Conservation (phyloP, 30 jellyfish, hydroid and myxozoan genomes). For the Phacellophora camtschatica region DNA sequence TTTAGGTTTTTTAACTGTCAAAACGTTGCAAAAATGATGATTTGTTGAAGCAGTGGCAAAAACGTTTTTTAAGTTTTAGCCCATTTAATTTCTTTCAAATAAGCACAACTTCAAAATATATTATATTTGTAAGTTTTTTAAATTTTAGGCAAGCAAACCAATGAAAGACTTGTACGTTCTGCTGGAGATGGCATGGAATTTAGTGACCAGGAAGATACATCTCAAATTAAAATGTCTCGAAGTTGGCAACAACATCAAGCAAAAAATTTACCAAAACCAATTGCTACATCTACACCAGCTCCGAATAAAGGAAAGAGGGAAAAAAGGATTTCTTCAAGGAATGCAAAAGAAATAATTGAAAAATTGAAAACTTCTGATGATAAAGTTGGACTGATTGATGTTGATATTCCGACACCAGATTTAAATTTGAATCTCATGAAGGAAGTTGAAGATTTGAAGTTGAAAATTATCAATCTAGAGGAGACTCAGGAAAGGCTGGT, state of each 20-base stretch:
- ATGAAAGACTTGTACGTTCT: constrained; percentile 17
- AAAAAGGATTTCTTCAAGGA: background rate
- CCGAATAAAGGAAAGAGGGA: background rate
- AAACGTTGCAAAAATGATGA: no score
- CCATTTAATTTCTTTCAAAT: no score
- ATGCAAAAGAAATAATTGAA: background rate
- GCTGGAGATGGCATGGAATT: constrained; percentile 82
- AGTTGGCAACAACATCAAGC: background rate
- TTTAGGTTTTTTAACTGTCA: no score
- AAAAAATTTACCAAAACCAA: background rate
- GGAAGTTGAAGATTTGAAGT: constrained; percentile 40
- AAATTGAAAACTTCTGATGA: background rate
- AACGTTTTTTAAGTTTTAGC: no score
- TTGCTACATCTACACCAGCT: constrained; percentile 64
- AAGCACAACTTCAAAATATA: no score
- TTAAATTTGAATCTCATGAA: background rate
- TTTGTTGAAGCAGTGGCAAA: no score
- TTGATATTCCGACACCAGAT: background rate
- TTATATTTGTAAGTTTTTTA: no score
- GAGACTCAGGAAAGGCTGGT: constrained; percentile 35
- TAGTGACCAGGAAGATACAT: background rate
- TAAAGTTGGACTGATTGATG: background rate
- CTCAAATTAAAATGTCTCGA: background rate
- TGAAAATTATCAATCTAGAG: constrained; percentile 19
- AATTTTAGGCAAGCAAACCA: no score